phyloP scores from a whole-genome alignment of 2,888 invertebrate genomes.

The Dryadula phaetusa region DNA sequence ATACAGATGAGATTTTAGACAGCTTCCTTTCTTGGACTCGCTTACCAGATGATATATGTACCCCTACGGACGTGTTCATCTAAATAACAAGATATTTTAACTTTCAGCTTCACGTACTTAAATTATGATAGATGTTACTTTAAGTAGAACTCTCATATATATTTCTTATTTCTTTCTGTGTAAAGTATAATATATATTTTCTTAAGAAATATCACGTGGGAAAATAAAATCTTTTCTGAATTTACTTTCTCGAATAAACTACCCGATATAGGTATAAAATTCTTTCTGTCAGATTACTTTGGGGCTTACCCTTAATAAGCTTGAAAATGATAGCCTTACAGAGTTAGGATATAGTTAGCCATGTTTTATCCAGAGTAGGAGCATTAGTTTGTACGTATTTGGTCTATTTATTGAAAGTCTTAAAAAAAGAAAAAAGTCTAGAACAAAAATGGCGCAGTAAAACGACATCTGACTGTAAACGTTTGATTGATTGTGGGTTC shows the following conservation, averaged over 20 bases:
- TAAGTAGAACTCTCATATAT: neutral
- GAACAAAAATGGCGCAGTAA: too few species aligned
- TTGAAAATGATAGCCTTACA: neutral
- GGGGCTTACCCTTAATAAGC: neutral
- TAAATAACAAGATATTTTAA: conserved; percentile 27
- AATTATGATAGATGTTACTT: conserved; percentile 8
- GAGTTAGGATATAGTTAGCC: neutral
- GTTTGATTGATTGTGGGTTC: too few species aligned
- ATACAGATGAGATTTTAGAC: conserved; percentile 18
- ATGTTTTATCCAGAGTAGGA: neutral
- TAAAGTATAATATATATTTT: neutral
- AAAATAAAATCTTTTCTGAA: neutral
- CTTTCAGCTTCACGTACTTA: conserved; percentile 14
- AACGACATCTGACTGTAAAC: too few species aligned
- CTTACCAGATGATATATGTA: conserved; percentile 21
- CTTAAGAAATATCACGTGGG: neutral
- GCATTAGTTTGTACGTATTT: neutral
- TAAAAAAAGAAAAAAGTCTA: too few species aligned
- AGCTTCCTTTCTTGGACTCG: conserved; percentile 6
- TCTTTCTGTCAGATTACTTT: neutral
- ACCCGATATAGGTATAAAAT: neutral
- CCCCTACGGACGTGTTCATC: conserved; percentile 22
- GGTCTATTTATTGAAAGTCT: neutral
- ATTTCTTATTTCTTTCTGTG: neutral
- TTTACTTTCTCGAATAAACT: neutral